A percentile compares a stretch with the other conserved stretches of the same genome.
phyloP scores from a whole-genome alignment of 1,140 invertebrate species.

The Pissodes strobi region DNA sequence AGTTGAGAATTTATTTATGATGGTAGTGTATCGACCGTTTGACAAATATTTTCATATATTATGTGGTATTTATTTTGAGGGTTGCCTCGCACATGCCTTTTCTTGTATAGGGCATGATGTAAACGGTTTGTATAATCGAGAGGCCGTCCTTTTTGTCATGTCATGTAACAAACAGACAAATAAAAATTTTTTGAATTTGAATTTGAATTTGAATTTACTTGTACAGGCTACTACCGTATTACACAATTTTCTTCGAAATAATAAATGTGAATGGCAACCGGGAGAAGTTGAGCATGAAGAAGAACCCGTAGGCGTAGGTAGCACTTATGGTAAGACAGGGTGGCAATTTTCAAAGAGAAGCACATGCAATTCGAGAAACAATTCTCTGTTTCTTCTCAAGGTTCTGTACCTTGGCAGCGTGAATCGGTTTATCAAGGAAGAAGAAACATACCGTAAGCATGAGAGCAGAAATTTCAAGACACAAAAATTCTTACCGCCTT shows the following conservation, averaged over 20 bases:
- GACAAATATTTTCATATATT: no score
- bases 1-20: no score
- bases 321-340: background rate
- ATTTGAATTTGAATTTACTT: conserved; percentile 11
- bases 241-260: conserved; percentile 26
- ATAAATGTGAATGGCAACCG: conserved; percentile 10
- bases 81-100: no score
- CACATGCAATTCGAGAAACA: conserved; percentile 13
- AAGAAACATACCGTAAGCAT: background rate
- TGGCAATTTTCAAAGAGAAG: conserved; percentile 24
- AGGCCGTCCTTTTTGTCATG: no score
- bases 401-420: background rate
- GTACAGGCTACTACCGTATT: conserved; percentile 18
- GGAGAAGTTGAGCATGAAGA: conserved; percentile 13
- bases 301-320: conserved; percentile 8
- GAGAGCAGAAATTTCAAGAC: background rate
- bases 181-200: no score
- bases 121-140: no score
- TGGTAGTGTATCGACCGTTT: no score
- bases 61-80: no score
- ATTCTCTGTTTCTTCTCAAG: conserved; percentile 9
- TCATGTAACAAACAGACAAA: no score
- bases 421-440: background rate
- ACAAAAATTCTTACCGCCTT: background rate
- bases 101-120: no score